Percentiles rank a stretch among this genome's conserved stretches.
These are phyloP conservation scores for Linurgus olivaceus DNA, from an alignment of 2,797 vertebrate genomes.

Conservation along the genomic window DNA sequence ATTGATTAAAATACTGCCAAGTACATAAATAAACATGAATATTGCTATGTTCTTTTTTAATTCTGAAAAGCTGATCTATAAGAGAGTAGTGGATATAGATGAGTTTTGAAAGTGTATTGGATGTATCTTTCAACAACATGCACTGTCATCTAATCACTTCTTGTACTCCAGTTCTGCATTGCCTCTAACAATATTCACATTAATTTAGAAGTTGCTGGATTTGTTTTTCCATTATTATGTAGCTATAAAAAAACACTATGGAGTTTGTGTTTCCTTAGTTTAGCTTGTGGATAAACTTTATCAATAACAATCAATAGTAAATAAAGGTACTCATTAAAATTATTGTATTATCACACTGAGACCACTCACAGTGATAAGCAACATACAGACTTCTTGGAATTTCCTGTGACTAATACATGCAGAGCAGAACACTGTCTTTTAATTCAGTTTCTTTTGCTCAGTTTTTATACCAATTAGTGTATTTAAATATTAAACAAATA, in stretches of 20 bases:
- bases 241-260: background rate
- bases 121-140: background rate
- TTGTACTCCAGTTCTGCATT: background rate
- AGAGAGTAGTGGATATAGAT: background rate
- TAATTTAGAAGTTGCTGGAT: background rate
- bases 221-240: background rate
- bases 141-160: accelerated
- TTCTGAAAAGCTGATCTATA: background rate
- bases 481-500: background rate
- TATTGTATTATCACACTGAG: background rate
- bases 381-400: background rate
- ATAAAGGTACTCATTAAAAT: background rate
- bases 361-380: background rate
- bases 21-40: background rate
- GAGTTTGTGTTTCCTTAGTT: background rate
- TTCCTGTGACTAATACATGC: background rate
- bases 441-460: background rate
- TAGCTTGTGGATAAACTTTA: background rate
- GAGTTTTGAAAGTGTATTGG: background rate
- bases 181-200: background rate
- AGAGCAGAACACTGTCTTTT: background rate
- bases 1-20: background rate
- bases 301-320: background rate
- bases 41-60: background rate
- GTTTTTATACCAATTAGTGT: background rate